Conservation (phyloP, 1,140 invertebrate genomes). For the Tetragnatha versicolor region DNA sequence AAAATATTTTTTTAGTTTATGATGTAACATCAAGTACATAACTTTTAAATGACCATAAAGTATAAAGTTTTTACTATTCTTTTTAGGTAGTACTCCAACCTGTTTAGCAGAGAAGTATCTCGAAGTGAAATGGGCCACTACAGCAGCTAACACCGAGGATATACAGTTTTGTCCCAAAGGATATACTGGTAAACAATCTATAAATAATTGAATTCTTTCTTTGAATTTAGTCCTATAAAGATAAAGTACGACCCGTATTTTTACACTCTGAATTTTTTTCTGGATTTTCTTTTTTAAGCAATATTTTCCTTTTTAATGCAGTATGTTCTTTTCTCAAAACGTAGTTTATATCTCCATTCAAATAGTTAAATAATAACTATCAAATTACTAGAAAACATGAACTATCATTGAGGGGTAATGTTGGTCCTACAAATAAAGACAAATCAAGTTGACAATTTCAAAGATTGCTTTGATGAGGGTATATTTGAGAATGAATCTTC, state of each 20-base stretch:
- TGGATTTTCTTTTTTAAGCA: too few species aligned
- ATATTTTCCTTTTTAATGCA: too few species aligned
- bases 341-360: too few species aligned
- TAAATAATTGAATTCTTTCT: background rate
- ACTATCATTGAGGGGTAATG: too few species aligned
- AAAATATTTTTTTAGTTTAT: background rate
- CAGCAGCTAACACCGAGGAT: conserved; percentile 52
- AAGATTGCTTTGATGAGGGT: too few species aligned
- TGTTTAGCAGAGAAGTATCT: conserved; percentile 44
- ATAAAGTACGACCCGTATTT: background rate
- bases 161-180: conserved; percentile 54
- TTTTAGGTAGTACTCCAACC: conserved; percentile 25
- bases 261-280: too few species aligned
- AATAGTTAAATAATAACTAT: too few species aligned
- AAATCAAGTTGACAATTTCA: too few species aligned
- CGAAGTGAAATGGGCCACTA: conserved; percentile 52
- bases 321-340: too few species aligned
- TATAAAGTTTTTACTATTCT: background rate
- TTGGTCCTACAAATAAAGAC: too few species aligned
- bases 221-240: background rate
- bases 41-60: background rate
- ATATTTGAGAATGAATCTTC: too few species aligned
- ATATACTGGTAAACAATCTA: conserved; percentile 31
- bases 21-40: background rate
- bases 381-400: too few species aligned